Conservation (phyloP, 2,797 vertebrate genomes). For the Poeciliopsis paucimaculata region DNA sequence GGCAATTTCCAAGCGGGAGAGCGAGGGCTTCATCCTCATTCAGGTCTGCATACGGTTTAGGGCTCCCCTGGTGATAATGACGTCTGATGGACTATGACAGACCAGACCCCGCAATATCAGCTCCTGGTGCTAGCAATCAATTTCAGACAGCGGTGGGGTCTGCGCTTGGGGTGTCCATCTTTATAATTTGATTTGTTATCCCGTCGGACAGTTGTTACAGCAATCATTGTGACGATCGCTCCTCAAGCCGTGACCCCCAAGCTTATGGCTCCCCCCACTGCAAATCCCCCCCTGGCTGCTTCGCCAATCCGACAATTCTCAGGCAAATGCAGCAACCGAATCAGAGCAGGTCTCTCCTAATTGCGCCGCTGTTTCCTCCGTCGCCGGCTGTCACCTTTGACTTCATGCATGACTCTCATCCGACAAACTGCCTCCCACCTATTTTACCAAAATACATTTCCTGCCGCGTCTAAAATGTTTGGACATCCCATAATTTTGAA, state of each 20-base stretch:
- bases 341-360: conserved; percentile 52
- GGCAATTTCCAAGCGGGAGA: conserved; percentile 14
- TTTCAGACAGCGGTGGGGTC: conserved; percentile 63
- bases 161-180: conserved; percentile 67
- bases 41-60: conserved; percentile 62
- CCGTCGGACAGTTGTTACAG: conserved; percentile 73
- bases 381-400: conserved; percentile 51
- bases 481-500: conserved; percentile 78
- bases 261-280: conserved; percentile 4
- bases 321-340: conserved; percentile 40
- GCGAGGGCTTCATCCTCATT: conserved; percentile 45
- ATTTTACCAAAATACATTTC: conserved; percentile 43
- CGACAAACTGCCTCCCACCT: conserved; percentile 1
- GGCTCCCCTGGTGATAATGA: conserved; percentile 74
- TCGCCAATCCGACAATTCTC: conserved; percentile 39
- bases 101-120: conserved; percentile 66
- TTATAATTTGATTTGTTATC: conserved; percentile 82
- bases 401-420: conserved; percentile 42
- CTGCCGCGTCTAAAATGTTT: conserved; percentile 67
- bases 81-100: conserved; percentile 77
- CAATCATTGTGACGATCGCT: conserved; percentile 71
- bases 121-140: conserved; percentile 73
- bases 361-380: conserved; percentile 38
- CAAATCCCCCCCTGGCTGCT: conserved; percentile 35
- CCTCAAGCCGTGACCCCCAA: conserved; percentile 43